Evolutionary conservation across 1,140 invertebrate species (phyloP), one percentile per base, ranked within the genome.

Genomic region (Lethocerus indicus): DNA sequence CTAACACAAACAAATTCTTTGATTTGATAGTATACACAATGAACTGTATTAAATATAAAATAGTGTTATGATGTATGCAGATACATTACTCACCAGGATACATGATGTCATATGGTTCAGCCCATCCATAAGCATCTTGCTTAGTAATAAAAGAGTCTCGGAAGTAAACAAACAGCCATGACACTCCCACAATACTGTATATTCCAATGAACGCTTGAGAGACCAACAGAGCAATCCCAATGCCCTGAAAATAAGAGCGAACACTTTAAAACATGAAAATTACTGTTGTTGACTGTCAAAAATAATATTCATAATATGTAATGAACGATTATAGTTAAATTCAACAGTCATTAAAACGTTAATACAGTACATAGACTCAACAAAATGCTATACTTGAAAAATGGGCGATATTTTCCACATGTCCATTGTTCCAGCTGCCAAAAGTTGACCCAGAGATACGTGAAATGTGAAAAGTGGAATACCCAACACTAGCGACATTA

Each of bases 341-440:
- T n/a, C n/a, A n/a, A n/a, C n/a, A n/a, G n/a, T n/a, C n/a, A n/a
- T n/a, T n/a, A n/a, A n/a, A n/a, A n/a, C n/a, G n/a, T n/a, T n/a
- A n/a, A n/a, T n/a, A n/a, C n/a, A n/a, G n/a, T n/a, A n/a, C n/a
- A n/a, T n/a, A n/a, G n/a, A n/a, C n/a, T n/a, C n/a, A n/a, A n/a
- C n/a, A n/a, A n/a, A n/a, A n/a, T n/a, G n/a, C n/a, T n/a, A n/a
- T 61, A 73, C 71, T 67, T 86, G 82, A 62, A 91, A 91, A 50
- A 91, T 76, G 0, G 89, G 89, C 39, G 87, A 90, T 57, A 93
- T 89, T 55, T 73, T 78, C 87, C 88, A 93, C 86, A 92, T 90
- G 55, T 89, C 84, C 26, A 92, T 74, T 3, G 83, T 79, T 0
- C 87, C 87, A 0, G 82, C 74, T n/a, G 78, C 75, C 32, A 91